Evolutionary conservation across 92 coral and sea anemone species (phyloP), one percentile per base, ranked within the genome.

Genomic region (Plumapathes pennacea): DNA sequence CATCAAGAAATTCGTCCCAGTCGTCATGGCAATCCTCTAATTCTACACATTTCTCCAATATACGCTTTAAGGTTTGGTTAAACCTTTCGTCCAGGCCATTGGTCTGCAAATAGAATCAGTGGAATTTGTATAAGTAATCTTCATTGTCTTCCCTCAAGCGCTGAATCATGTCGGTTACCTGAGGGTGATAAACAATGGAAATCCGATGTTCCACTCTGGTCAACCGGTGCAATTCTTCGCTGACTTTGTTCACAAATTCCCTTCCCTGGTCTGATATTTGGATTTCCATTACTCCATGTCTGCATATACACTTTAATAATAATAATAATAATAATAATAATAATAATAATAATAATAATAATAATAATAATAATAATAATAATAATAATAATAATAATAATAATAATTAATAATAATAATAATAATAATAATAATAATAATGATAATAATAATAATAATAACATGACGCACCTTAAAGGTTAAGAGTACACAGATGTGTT

Each of bases 231-330:
- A 66, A 38, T 44, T 50, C 48, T 38, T 52, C 46, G 47, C 62
- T 66, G 47, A 66, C 62, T 28, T 66, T 60, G 25, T 66, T 66
- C 0, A 66, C 62, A 29, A 66, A 66, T 40, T 66, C 73, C 15
- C 51, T 39, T 8, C 73, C 62, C 22, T 64, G 60, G 42, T 64
- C 72, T 2, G 72, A 49, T 48, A 64, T 64, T 30, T 64, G 72
- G 33, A 64, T 64, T n/a, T 48, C 60, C 10, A 60, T 60, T 10
- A 33, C 25, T 17, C 72, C 60, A 31, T 64, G 32, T 30, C 72
- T 49, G 48, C 37, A 48, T 64, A 25, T 14, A 8, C n/a, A 36
- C n/a, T n/a, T n/a, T n/a, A n/a, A n/a, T n/a, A n/a, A n/a, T n/a
- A n/a, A n/a, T n/a, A n/a, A n/a, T n/a, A n/a, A n/a, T n/a, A n/a